Evolutionary conservation across 2,113 vertebrate genomes (phyloP), one percentile per base, ranked within the genome.

Genomic region (Ariopsis seemanni): DNA sequence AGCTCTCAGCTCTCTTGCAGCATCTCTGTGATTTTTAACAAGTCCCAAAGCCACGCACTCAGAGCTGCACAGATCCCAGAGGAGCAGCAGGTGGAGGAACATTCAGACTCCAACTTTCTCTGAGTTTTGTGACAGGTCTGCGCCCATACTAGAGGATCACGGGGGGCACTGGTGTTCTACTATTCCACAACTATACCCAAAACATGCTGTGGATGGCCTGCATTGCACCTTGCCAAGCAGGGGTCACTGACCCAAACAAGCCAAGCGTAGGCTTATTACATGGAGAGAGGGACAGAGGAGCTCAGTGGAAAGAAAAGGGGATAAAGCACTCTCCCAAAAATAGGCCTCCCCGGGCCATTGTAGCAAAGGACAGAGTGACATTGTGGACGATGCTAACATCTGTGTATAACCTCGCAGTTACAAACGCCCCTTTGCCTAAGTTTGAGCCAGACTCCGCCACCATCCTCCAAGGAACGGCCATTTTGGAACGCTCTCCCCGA

Each of bases 381-480:
- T 96, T 96, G 95, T 88, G 92, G 93, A 93, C 90, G 93, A 93
- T 88, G 91, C 92, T 93, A 95, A 95, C 94, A 95, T 96, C 95
- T 95, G 94, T 95, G 95, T 93, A 92, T 93, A 95, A 94, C 94
- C 94, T 94, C 90, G 91, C 93, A 91, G 93, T 93, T 93, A 93
- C 91, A 92, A 93, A 93, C 91, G 92, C 92, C 93, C 95, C 94
- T 92, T 85, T 92, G 93, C 93, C 92, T 89, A 94, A 93, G 93
- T 94, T 95, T 93, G 92, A 94, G 94, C 94, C 94, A 95, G 94
- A 95, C 93, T 94, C 94, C 91, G 88, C 91, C 92, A 92, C 94
- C 94, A 93, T 94, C 93, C 95, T 96, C 95, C 92, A 93, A 95
- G 95, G 95, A 95, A 92, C 94, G 95, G 95, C 94, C 95, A 95